Evolutionary conservation across 2,888 invertebrate species (phyloP).

Genomic region (Reticulitermes lucifugus): DNA sequence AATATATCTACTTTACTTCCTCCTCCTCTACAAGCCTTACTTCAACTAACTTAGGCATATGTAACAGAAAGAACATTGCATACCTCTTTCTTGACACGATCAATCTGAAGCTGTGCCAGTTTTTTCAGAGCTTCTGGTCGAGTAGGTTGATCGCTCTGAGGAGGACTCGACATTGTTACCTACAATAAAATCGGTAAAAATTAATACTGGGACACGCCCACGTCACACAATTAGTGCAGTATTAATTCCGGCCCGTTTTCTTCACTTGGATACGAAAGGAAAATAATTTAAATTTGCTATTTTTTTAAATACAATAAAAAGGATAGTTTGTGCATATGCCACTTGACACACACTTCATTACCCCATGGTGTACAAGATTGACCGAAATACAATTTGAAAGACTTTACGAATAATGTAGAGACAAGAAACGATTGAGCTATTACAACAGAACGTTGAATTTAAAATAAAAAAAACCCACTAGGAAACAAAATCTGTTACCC

Average conservation of each 20-base stretch:
- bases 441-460: too few species aligned
- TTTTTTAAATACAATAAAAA: not conserved
- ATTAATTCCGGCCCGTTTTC: not conserved
- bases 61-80: not conserved
- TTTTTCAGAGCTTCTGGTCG: slow-evolving; percentile 23
- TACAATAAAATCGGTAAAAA: not conserved
- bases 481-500: too few species aligned
- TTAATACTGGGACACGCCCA: slow-evolving; percentile 15
- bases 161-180: slow-evolving; percentile 21
- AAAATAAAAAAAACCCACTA: too few species aligned
- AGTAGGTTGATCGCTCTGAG: not conserved
- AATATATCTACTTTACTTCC: too few species aligned
- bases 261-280: too few species aligned
- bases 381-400: not conserved
- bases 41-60: too few species aligned
- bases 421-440: too few species aligned
- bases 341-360: not conserved
- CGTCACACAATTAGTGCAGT: not conserved
- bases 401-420: too few species aligned
- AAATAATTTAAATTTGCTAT: too few species aligned
- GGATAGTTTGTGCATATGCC: not conserved
- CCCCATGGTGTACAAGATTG: not conserved
- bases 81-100: slow-evolving; percentile 21
- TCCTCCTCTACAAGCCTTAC: too few species aligned
- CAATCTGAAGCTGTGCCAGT: slow-evolving; percentile 13